Percentiles rank a stretch among this genome's conserved stretches.
Evolutionary conservation across 2,797 vertebrate genomes (phyloP).

Genomic region (Sebastes matsubarae): DNA sequence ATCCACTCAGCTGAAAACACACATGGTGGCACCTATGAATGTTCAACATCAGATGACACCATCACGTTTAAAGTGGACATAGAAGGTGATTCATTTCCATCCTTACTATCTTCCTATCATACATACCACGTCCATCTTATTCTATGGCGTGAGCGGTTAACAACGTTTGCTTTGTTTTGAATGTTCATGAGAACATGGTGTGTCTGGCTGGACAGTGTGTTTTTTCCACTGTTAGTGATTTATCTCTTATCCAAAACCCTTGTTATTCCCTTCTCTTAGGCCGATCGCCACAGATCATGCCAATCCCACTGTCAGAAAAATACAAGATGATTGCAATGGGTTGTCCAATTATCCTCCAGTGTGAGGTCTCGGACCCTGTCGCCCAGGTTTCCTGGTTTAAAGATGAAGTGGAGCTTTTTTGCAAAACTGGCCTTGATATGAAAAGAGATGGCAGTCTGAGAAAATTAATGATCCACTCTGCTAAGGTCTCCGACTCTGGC

Average conservation of each 20-base stretch:
- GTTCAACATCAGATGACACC: conserved; percentile 77
- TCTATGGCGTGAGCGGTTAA: conserved; percentile 16
- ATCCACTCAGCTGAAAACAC: conserved; percentile 77
- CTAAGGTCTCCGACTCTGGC: conserved; percentile 80
- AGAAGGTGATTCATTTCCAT: conserved; percentile 85
- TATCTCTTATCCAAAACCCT: conserved; percentile 47
- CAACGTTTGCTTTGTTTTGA: conserved; percentile 1
- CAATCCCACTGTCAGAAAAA: conserved; percentile 75
- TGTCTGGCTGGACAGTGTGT: conserved; percentile 17
- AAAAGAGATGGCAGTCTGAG: conserved; percentile 74
- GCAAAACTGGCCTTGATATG: conserved; percentile 80
- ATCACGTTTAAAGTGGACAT: conserved; percentile 89
- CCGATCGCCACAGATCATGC: conserved; percentile 74
- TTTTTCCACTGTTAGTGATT: conserved; percentile 28
- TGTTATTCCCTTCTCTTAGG: conserved; percentile 71
- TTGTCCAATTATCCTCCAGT: conserved; percentile 80
- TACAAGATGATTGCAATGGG: conserved; percentile 72
- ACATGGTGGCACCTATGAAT: conserved; percentile 88
- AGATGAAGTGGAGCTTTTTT: conserved; percentile 77
- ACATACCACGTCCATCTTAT: conserved; percentile 17
- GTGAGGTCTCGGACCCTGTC: conserved; percentile 77
- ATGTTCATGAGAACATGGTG: conserved; percentile 13
- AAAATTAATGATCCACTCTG: conserved; percentile 80
- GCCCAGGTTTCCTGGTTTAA: conserved; percentile 82
- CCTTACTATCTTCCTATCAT: conserved; percentile 18